These are phyloP conservation scores for Premnoplex brunnescens DNA, from an alignment of 2,797 vertebrate genomes.

Conservation along the genomic window DNA sequence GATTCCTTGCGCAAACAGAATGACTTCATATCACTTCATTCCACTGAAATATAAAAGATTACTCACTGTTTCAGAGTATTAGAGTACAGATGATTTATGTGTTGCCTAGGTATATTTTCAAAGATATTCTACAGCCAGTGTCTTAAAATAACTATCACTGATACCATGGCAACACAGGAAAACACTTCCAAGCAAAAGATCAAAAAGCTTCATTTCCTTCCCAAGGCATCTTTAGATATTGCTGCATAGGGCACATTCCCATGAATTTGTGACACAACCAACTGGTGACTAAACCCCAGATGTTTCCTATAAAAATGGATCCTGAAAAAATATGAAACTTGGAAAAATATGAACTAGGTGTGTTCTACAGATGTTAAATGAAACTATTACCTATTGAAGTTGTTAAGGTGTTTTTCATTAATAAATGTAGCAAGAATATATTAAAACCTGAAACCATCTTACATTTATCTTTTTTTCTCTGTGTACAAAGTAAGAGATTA, in stretches of 20 bases:
- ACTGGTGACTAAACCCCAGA: slow-evolving; percentile 11
- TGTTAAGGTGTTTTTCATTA: background rate
- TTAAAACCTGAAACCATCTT: background rate
- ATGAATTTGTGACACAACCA: slow-evolving; percentile 28
- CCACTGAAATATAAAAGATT: slow-evolving; percentile 18
- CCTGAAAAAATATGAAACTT: background rate
- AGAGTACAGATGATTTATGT: slow-evolving; percentile 5
- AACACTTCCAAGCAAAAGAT: slow-evolving; percentile 51
- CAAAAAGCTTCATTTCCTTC: slow-evolving; percentile 48
- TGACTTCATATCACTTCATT: background rate
- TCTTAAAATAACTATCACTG: slow-evolving; percentile 31
- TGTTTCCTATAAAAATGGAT: slow-evolving; percentile 40
- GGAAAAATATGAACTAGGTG: background rate
- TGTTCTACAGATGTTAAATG: background rate
- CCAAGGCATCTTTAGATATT: slow-evolving; percentile 25
- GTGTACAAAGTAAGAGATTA: background rate
- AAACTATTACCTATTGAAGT: background rate
- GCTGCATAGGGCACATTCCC: background rate
- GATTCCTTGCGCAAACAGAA: background rate
- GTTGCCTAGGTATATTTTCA: slow-evolving; percentile 37
- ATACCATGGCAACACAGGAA: slow-evolving; percentile 51
- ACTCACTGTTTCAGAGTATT: slow-evolving; percentile 9
- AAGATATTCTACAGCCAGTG: background rate
- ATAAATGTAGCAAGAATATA: background rate
- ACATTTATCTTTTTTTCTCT: background rate